Percentiles rank a stretch among this genome's conserved stretches.
Evolutionary conservation across 2,888 invertebrate genomes (phyloP).

Genomic region (Abrostola tripartita): DNA sequence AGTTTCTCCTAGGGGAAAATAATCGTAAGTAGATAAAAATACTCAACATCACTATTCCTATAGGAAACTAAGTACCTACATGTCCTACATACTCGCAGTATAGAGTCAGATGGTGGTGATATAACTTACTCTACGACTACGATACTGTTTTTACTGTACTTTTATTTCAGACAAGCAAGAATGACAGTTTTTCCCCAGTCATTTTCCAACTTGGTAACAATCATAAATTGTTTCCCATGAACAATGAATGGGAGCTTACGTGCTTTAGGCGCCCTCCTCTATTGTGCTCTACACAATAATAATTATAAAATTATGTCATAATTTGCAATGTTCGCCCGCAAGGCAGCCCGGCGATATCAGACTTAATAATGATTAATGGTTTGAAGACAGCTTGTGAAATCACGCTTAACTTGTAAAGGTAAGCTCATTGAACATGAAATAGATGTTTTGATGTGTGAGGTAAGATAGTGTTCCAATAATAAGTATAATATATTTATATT

Average conservation of each 20-base stretch:
- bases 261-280: slow-evolving; percentile 71
- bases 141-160: too few relatives aligned
- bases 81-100: neutral
- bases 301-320: slow-evolving; percentile 83
- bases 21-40: too few relatives aligned
- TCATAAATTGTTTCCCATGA: slow-evolving; percentile 73
- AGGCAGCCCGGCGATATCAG: slow-evolving; percentile 68
- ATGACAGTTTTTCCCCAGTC: slow-evolving; percentile 64
- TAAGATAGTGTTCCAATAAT: neutral
- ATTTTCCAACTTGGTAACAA: slow-evolving; percentile 69
- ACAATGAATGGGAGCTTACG: slow-evolving; percentile 73
- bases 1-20: too few relatives aligned
- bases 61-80: too few relatives aligned
- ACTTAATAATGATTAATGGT: slow-evolving; percentile 82
- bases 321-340: slow-evolving; percentile 72
- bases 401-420: slow-evolving; percentile 58
- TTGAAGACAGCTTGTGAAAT: slow-evolving; percentile 70
- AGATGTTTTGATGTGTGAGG: neutral
- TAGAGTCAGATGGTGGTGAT: neutral
- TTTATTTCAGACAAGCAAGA: slow-evolving; percentile 33
- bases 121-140: slow-evolving; percentile 3
- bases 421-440: slow-evolving; percentile 20
- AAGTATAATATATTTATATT: too few relatives aligned
- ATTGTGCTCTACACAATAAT: slow-evolving; percentile 77
- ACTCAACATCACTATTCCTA: too few relatives aligned